Conservation (phyloP, 2,797 vertebrate species). For the Falco rusticolus region DNA sequence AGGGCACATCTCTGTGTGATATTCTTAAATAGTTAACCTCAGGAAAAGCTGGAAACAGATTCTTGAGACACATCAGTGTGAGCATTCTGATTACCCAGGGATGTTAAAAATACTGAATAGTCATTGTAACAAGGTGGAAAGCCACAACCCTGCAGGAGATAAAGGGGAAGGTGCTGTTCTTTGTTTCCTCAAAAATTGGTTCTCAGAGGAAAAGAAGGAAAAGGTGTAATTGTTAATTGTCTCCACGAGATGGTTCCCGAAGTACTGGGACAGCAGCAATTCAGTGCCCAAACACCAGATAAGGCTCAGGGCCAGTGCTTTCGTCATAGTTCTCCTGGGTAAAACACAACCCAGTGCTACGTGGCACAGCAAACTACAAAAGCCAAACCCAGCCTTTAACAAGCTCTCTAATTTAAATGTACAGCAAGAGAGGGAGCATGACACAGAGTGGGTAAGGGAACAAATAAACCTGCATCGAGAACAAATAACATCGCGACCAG, state of each 20-base stretch:
- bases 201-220: conserved; percentile 7
- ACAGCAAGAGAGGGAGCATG: neutral
- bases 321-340: neutral
- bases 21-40: neutral
- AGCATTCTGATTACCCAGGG: neutral
- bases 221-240: conserved; percentile 52
- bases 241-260: conserved; percentile 55
- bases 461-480: neutral
- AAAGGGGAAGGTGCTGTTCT: neutral
- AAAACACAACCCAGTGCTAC: neutral
- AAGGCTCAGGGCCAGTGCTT: conserved; percentile 7
- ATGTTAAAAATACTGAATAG: neutral
- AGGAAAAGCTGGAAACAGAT: neutral
- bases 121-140: neutral
- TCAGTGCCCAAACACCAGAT: neutral
- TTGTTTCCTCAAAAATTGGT: neutral
- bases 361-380: neutral
- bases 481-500: fast-evolving
- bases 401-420: neutral
- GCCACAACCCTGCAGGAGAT: neutral
- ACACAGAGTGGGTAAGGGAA: neutral
- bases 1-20: neutral
- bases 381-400: neutral
- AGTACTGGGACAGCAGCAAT: conserved; percentile 1
- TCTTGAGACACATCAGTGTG: neutral